phyloP scores from a whole-genome alignment of 2,888 invertebrate genomes.

The Pseudanteris insignis region DNA sequence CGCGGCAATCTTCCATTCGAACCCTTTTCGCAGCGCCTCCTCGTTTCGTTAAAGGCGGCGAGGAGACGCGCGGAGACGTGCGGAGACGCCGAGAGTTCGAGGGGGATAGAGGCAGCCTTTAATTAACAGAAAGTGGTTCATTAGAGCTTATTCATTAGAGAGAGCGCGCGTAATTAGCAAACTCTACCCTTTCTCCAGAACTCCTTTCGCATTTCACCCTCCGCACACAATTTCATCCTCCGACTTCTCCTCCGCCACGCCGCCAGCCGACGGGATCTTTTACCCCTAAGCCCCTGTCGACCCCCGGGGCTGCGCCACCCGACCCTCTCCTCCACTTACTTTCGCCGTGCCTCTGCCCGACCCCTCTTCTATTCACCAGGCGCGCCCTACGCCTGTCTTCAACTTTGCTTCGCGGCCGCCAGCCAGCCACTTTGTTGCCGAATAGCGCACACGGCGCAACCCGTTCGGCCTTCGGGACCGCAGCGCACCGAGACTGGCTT shows the following conservation, averaged over 20 bases:
- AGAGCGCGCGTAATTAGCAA: constrained; percentile 86
- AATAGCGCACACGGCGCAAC: constrained; percentile 43
- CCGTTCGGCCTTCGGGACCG: constrained; percentile 27
- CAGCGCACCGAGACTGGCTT: constrained; percentile 25
- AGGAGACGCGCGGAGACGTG: constrained; percentile 35
- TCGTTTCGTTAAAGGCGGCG: constrained; percentile 49
- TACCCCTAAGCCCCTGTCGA: constrained; percentile 50
- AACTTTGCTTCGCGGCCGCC: constrained; percentile 26
- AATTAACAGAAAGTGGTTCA: constrained; percentile 92
- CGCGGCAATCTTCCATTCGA: constrained; percentile 54
- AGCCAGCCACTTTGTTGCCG: constrained; percentile 44
- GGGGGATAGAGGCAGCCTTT: constrained; percentile 72
- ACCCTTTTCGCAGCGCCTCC: constrained; percentile 60
- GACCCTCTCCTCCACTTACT: constrained; percentile 33
- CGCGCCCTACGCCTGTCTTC: constrained; percentile 23
- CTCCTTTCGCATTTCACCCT: constrained; percentile 60
- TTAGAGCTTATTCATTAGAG: constrained; percentile 91
- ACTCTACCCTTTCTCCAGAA: constrained; percentile 71
- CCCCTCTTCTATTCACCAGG: not conserved
- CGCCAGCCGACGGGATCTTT: constrained; percentile 46
- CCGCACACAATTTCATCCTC: constrained; percentile 48
- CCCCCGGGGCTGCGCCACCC: constrained; percentile 12
- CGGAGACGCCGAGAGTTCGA: constrained; percentile 48
- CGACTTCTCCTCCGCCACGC: constrained; percentile 42
- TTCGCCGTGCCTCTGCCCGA: constrained; percentile 36